Conservation (phyloP, 2,113 vertebrate species). For the Eonycteris spelaea region DNA sequence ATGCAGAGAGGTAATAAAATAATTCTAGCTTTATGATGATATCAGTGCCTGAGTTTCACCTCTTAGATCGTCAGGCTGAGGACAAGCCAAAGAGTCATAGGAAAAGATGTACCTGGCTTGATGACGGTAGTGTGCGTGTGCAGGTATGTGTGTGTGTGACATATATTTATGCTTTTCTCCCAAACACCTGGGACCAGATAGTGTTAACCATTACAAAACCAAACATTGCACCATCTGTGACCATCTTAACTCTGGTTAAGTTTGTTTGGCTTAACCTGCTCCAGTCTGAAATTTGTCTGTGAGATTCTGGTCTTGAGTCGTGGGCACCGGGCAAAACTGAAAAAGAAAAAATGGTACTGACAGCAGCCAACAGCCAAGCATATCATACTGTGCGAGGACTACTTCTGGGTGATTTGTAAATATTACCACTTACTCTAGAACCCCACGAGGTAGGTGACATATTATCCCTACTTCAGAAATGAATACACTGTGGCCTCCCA, state of each 20-base stretch:
- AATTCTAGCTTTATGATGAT: not conserved
- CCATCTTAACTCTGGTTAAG: not conserved
- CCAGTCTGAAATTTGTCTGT: not conserved
- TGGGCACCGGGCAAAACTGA: not conserved
- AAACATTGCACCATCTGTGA: not conserved
- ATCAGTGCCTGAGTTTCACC: too few relatives aligned
- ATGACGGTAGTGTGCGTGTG: too few relatives aligned
- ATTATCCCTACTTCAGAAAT: not conserved
- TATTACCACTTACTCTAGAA: not conserved
- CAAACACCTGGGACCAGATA: not conserved
- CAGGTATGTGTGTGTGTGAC: too few relatives aligned
- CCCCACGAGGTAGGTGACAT: accelerated
- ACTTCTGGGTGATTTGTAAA: not conserved
- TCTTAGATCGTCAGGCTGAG: not conserved
- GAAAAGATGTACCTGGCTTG: not conserved
- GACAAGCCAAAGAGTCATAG: not conserved
- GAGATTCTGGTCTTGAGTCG: not conserved
- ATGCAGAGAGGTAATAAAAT: not conserved
- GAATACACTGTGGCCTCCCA: not conserved
- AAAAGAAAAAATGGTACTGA: not conserved
- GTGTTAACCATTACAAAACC: not conserved
- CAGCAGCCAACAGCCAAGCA: not conserved
- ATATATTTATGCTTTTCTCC: not conserved
- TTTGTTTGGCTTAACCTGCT: not conserved
- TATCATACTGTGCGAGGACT: not conserved